phyloP scores from a whole-genome alignment of 2,888 invertebrate species.

The Catocala fraxini region DNA sequence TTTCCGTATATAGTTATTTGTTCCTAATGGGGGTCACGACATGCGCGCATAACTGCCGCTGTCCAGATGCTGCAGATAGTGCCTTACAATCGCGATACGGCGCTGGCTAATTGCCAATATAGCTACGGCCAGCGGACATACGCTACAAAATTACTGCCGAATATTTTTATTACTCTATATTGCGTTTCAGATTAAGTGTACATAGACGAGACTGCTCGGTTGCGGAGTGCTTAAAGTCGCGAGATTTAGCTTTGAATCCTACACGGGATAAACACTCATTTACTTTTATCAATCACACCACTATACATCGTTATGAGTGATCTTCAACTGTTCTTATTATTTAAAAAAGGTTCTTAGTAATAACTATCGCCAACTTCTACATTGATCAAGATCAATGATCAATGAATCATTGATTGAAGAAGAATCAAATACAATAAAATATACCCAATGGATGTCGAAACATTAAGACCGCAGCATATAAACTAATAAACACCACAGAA shows the following conservation, averaged over 20 bases:
- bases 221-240: neutral
- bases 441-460: neutral
- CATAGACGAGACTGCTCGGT: neutral
- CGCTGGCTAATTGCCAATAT: slow-evolving; percentile 63
- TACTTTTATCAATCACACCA: too few relatives aligned
- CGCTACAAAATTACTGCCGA: slow-evolving; percentile 50
- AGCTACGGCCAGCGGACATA: slow-evolving; percentile 41
- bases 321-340: too few relatives aligned
- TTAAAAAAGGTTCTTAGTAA: too few relatives aligned
- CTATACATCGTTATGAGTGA: too few relatives aligned
- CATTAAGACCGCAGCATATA: slow-evolving; percentile 8
- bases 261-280: too few relatives aligned
- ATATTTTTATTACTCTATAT: slow-evolving; percentile 55
- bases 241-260: too few relatives aligned
- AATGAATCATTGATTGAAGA: too few relatives aligned
- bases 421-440: too few relatives aligned
- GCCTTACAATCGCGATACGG: slow-evolving; percentile 53
- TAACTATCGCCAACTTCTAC: too few relatives aligned
- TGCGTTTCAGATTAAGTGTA: slow-evolving; percentile 15
- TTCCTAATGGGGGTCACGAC: slow-evolving; percentile 29
- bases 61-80: slow-evolving; percentile 52
- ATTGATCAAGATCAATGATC: too few relatives aligned
- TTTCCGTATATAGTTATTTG: slow-evolving; percentile 13
- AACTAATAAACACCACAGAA: slow-evolving; percentile 31
- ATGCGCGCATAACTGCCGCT: slow-evolving; percentile 31